Percentiles rank a stretch among this genome's conserved stretches.
Evolutionary conservation across 1,140 invertebrate genomes (phyloP).

Genomic region (Drosophila ficusphila): DNA sequence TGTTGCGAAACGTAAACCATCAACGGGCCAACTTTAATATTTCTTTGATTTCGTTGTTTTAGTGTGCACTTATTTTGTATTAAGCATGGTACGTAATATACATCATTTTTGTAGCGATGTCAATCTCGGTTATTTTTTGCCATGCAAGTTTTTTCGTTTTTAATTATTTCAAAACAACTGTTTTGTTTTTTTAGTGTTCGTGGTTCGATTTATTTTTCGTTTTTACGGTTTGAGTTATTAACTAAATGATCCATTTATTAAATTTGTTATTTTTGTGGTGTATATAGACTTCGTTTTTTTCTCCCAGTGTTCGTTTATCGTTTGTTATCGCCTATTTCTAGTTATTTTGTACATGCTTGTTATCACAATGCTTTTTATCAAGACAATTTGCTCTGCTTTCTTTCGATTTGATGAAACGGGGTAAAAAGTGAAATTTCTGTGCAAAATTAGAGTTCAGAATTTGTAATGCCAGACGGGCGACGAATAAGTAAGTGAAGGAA

Average conservation of each 20-base stretch:
- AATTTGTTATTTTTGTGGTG: no score
- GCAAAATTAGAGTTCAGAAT: conserved; percentile 9
- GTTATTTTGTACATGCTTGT: conserved; percentile 35
- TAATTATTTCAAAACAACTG: no score
- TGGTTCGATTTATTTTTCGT: no score
- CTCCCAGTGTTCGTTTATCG: conserved; percentile 9
- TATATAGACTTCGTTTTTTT: neutral
- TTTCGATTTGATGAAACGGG: conserved; percentile 13
- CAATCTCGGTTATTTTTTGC: neutral
- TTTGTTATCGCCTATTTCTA: conserved; percentile 21
- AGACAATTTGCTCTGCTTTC: conserved; percentile 34
- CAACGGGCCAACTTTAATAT: conserved; percentile 32
- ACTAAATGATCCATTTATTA: no score
- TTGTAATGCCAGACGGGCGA: conserved; percentile 32
- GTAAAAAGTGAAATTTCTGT: conserved; percentile 58
- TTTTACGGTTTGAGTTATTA: no score
- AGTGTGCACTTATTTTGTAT: neutral
- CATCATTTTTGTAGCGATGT: neutral
- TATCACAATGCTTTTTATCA: conserved; percentile 41
- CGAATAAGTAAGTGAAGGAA: conserved; percentile 11
- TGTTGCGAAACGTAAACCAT: conserved; percentile 64
- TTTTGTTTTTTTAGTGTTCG: neutral
- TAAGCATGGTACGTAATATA: neutral
- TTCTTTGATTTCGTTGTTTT: neutral
- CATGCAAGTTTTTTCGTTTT: neutral